Evolutionary conservation across 2,888 invertebrate species (phyloP), one percentile per base, ranked within the genome.

Genomic region (Aplocera efformata): DNA sequence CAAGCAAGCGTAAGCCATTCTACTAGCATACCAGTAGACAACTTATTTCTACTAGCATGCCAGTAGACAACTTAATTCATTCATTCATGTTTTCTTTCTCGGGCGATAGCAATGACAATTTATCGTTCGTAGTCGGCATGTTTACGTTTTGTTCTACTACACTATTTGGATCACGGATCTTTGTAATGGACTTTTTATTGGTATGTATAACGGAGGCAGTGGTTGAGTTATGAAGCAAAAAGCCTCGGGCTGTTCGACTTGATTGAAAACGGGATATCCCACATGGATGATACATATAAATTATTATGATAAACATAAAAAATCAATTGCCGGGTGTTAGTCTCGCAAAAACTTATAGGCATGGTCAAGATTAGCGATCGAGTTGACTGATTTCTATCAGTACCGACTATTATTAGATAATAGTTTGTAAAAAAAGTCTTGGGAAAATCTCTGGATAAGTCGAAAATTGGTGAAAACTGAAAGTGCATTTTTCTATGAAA

Each of bases 101-200:
- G 13, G 13, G 13, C 13, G 5, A 33, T 23, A 29, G 23, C 43
- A 26, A 48, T 45, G 41, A 17, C 46, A 53, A 47, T 54, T 53
- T 48, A 55, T 55, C 9, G 39, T 7, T 31, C 26, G 23, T 23
- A 28, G 9, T 28, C 11, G 10, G 24, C 43, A 46, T 48, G 45
- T 52, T 46, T 49, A 43, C 37, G 30, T 46, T 53, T 41, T 44
- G 52, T 50, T 46, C 50, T 30, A 53, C 48, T 47, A 28, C 31
- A 42, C 37, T 38, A 45, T 50, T 49, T 42, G 31, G 46, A 45
- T 48, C 55, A 53, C 51, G 53, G 57, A 55, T 45, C 47, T 50
- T 39, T 32, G 38, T 37, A 36, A 46, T 26, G 10, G 21, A 10
- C 32, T 49, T 45, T 47, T 46, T 45, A 23, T 33, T 25, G 30